phyloP scores from a whole-genome alignment of 1,140 invertebrate genomes.

The Drosophila paulistorum region DNA sequence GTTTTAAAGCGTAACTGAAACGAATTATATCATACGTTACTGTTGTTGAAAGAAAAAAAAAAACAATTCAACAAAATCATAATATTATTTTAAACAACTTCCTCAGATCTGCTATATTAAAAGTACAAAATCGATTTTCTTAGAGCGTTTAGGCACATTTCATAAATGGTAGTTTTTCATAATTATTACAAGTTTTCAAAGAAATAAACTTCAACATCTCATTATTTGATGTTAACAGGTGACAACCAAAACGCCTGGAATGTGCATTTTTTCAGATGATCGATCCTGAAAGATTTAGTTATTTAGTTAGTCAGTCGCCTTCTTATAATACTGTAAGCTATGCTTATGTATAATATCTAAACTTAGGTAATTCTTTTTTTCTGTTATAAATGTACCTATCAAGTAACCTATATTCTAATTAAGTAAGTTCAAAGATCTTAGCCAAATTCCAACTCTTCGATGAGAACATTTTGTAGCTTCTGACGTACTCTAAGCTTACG shows the following conservation, averaged over 20 bases:
- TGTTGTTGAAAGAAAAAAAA: neutral
- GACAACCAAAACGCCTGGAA: neutral
- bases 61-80: neutral
- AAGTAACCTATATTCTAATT: neutral
- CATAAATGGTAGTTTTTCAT: neutral
- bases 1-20: neutral
- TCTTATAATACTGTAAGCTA: constrained; percentile 75
- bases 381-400: neutral
- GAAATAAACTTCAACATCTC: neutral
- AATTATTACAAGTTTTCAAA: neutral
- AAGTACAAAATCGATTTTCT: neutral
- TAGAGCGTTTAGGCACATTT: neutral
- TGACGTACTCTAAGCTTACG: constrained; percentile 69
- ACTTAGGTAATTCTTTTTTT: neutral
- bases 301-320: constrained; percentile 54
- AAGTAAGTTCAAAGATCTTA: constrained; percentile 16
- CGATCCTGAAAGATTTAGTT: constrained; percentile 26
- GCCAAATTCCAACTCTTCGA: constrained; percentile 72
- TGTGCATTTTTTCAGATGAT: neutral
- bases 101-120: too few species aligned
- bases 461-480: constrained; percentile 72
- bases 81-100: too few species aligned
- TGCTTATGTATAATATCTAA: constrained; percentile 55
- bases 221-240: neutral
- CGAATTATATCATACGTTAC: neutral